Evolutionary conservation across 2,888 invertebrate genomes (phyloP).

Genomic region (Rhopalosiphum nymphaeae): DNA sequence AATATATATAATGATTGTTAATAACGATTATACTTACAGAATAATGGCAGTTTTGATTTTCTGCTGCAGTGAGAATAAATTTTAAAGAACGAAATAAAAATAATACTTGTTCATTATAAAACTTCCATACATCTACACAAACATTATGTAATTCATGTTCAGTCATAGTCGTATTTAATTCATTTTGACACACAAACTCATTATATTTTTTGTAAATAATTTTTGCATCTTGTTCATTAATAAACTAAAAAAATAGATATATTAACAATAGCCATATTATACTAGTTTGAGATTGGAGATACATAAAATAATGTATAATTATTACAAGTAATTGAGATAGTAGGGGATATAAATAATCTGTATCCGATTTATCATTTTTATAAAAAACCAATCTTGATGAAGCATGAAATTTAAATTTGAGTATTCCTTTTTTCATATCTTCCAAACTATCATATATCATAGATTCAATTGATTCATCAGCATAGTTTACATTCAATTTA

Average conservation of each 20-base stretch:
- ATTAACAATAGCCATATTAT: not conserved
- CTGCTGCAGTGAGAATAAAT: slow-evolving; percentile 54
- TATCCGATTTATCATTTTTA: slow-evolving; percentile 56
- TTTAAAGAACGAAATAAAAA: slow-evolving; percentile 61
- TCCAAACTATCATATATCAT: slow-evolving; percentile 43
- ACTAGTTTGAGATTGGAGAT: not conserved
- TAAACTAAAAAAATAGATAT: slow-evolving; percentile 36
- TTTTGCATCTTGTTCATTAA: slow-evolving; percentile 45
- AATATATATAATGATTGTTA: not conserved
- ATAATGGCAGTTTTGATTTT: slow-evolving; percentile 47
- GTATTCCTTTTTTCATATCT: slow-evolving; percentile 56
- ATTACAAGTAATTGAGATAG: slow-evolving; percentile 60
- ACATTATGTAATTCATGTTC: slow-evolving; percentile 56
- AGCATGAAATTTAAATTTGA: slow-evolving; percentile 50
- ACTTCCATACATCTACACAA: slow-evolving; percentile 57
- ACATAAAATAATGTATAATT: not conserved
- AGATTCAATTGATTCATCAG: slow-evolving; percentile 52
- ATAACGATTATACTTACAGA: slow-evolving; percentile 19
- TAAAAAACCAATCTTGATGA: slow-evolving; percentile 51
- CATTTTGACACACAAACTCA: slow-evolving; percentile 17
- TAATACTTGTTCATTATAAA: slow-evolving; percentile 58
- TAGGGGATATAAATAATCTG: slow-evolving; percentile 47
- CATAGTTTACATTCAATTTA: slow-evolving; percentile 55
- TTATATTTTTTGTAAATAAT: slow-evolving; percentile 35
- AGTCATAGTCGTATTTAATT: slow-evolving; percentile 34